phyloP scores from a whole-genome alignment of 2,888 invertebrate genomes.

The Watsonalla cultraria region DNA sequence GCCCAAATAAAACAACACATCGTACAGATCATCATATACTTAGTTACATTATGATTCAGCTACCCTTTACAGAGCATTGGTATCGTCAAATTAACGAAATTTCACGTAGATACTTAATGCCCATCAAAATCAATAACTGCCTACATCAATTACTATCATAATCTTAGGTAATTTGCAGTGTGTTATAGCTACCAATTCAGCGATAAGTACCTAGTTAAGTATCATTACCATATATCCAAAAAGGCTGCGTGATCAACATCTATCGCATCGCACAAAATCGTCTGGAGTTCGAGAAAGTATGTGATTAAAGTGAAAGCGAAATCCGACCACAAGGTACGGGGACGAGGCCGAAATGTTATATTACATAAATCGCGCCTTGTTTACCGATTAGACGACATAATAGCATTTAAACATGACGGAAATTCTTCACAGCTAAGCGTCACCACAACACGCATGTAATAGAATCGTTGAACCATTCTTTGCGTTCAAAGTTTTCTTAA shows the following conservation, averaged over 20 bases:
- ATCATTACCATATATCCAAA: neutral
- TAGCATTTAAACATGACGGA: constrained; percentile 9
- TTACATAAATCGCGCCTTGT: constrained; percentile 61
- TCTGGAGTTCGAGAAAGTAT: constrained; percentile 63
- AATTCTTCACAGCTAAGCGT: neutral
- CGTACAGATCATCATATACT: no score
- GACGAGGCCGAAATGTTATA: constrained; percentile 49
- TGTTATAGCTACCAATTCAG: neutral
- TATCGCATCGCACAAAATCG: constrained; percentile 25
- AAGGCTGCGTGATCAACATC: constrained; percentile 1
- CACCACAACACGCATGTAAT: no score
- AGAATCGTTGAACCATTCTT: no score
- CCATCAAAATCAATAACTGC: neutral
- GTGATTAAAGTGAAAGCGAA: constrained; percentile 67
- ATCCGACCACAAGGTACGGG: constrained; percentile 43
- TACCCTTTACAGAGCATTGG: no score
- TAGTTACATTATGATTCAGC: no score
- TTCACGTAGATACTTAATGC: no score
- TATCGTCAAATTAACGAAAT: no score
- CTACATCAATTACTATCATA: neutral
- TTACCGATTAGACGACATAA: constrained; percentile 58
- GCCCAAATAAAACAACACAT: no score
- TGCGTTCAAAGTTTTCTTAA: no score
- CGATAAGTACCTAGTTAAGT: neutral
- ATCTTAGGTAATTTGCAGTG: neutral